Conservation (phyloP, 2,888 invertebrate species). For the Epiblema foenella region DNA sequence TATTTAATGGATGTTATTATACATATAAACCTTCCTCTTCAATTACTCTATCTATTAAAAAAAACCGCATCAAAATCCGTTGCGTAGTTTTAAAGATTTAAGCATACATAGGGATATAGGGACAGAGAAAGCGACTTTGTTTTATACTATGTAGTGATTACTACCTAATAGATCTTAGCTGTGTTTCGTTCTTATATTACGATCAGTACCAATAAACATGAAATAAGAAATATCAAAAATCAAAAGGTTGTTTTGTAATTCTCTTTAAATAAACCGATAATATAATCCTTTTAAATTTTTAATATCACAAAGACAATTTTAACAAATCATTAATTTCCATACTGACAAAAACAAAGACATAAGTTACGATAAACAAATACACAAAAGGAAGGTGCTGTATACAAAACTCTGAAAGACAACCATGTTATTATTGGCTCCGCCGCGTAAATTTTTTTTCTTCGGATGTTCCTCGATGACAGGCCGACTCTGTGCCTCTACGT, state of each 20-base stretch:
- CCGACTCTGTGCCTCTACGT: slow-evolving; percentile 47
- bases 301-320: slow-evolving; percentile 20
- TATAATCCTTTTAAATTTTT: slow-evolving; percentile 1
- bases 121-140: no score
- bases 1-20: no score
- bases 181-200: no score
- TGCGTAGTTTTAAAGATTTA: no score
- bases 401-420: slow-evolving; percentile 16
- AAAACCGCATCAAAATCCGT: no score
- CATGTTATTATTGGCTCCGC: neutral
- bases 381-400: slow-evolving; percentile 21
- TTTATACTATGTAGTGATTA: no score
- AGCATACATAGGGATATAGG: no score
- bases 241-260: neutral
- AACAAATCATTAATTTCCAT: slow-evolving; percentile 10
- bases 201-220: no score
- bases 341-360: slow-evolving; percentile 12
- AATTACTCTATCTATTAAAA: no score
- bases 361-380: slow-evolving; percentile 28
- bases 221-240: neutral
- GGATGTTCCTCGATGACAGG: neutral
- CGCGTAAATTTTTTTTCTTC: no score
- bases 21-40: no score
- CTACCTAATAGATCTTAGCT: no score
- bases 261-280: neutral